phyloP scores from a whole-genome alignment of 2,888 invertebrate species.

The Drosophila pseudotalamancana region DNA sequence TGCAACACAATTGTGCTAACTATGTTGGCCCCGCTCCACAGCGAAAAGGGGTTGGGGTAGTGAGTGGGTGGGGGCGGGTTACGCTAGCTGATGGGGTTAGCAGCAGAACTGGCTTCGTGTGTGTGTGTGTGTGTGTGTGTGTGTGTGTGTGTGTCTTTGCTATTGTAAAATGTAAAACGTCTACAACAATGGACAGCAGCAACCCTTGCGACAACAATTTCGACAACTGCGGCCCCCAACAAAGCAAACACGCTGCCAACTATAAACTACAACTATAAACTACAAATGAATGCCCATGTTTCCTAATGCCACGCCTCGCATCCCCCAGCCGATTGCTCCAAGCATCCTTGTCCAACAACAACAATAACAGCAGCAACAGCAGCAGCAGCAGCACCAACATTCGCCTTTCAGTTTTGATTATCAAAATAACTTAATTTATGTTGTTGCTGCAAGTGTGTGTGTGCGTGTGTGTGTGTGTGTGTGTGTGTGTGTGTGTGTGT shows the following conservation, averaged over 20 bases:
- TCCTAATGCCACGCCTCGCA: neutral
- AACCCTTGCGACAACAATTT: constrained; percentile 60
- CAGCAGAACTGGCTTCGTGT: constrained; percentile 24
- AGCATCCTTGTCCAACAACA: too few relatives aligned
- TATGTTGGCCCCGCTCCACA: constrained; percentile 51
- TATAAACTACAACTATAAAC: constrained; percentile 63
- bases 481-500: neutral
- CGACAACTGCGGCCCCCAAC: neutral
- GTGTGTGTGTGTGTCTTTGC: constrained; percentile 34
- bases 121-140: constrained; percentile 22
- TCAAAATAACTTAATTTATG: constrained; percentile 77
- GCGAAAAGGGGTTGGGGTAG: too few relatives aligned
- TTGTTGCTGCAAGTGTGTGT: constrained; percentile 32
- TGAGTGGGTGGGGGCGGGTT: neutral
- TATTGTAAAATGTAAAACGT: constrained; percentile 56
- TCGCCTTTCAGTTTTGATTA: constrained; percentile 75
- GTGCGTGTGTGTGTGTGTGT: constrained; percentile 5
- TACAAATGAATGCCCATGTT: constrained; percentile 68
- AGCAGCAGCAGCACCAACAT: constrained; percentile 42
- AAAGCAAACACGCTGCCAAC: constrained; percentile 8
- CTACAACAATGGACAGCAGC: constrained; percentile 62
- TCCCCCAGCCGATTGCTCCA: too few relatives aligned
- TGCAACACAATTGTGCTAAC: constrained; percentile 78
- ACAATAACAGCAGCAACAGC: too few relatives aligned
- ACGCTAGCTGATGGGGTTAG: constrained; percentile 18